Evolutionary conservation across 2,113 vertebrate species (phyloP).

Genomic region (Microtus richardsoni): DNA sequence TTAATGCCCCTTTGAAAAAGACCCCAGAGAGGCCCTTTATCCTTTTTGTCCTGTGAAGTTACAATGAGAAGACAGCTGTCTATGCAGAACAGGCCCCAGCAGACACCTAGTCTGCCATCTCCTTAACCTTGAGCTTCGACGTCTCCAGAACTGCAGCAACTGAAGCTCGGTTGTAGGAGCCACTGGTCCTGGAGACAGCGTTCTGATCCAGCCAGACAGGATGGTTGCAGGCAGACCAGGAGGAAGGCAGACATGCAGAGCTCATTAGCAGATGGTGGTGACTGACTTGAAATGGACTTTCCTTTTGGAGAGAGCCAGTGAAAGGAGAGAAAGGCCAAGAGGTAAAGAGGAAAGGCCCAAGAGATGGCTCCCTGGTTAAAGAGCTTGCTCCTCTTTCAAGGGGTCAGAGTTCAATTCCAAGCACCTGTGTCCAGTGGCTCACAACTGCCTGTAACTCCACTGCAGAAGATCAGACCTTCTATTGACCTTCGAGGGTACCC

Average conservation of each 20-base stretch:
- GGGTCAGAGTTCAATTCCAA: neutral
- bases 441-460: neutral
- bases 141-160: neutral
- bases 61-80: neutral
- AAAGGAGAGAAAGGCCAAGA: neutral
- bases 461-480: neutral
- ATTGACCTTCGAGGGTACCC: neutral
- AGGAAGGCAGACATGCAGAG: neutral
- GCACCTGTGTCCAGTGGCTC: neutral
- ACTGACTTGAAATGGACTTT: neutral
- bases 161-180: neutral
- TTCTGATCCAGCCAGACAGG: neutral
- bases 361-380: neutral
- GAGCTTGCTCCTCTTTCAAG: neutral
- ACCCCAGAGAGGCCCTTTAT: neutral
- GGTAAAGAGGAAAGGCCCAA: neutral
- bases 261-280: neutral
- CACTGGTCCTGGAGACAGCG: neutral
- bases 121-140: neutral
- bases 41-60: neutral
- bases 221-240: neutral
- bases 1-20: neutral
- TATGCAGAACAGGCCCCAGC: neutral
- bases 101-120: neutral
- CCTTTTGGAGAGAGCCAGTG: neutral